Percentiles rank a stretch among this genome's conserved stretches.
These are phyloP conservation scores for Pollenia griseotomentosa DNA, from an alignment of 2,888 invertebrate genomes.

Conservation along the genomic window DNA sequence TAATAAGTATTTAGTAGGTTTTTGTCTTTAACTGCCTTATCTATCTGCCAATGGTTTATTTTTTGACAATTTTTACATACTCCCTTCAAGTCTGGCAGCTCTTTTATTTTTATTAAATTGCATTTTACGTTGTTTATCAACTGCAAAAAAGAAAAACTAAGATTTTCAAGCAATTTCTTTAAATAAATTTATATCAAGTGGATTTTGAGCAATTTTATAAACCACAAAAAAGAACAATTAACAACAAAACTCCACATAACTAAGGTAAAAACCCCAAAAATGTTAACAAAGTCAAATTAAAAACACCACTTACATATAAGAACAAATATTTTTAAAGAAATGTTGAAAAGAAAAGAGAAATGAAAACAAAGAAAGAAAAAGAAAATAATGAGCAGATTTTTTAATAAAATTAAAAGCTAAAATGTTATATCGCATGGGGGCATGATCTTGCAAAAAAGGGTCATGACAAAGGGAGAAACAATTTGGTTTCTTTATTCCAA, in stretches of 20 bases:
- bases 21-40: too few relatives aligned
- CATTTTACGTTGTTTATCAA: constrained; percentile 70
- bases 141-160: constrained; percentile 47
- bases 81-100: constrained; percentile 42
- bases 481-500: constrained; percentile 1
- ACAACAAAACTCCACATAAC: constrained; percentile 49
- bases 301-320: constrained; percentile 14
- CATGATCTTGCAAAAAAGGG: constrained; percentile 58
- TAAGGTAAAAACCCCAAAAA: constrained; percentile 5
- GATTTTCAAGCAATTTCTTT: constrained; percentile 53
- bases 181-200: constrained; percentile 43
- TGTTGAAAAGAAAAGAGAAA: constrained; percentile 12
- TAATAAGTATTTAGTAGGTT: too few relatives aligned
- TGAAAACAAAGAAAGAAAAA: constrained; percentile 55
- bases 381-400: constrained; percentile 1
- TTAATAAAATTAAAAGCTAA: constrained; percentile 6
- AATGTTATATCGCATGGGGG: not conserved
- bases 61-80: too few relatives aligned
- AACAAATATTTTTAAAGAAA: constrained; percentile 2
- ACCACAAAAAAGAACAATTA: constrained; percentile 4
- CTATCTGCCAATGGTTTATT: too few relatives aligned
- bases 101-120: constrained; percentile 62
- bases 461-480: constrained; percentile 30
- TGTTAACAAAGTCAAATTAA: not conserved
- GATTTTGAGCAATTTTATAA: constrained; percentile 24